Conservation (phyloP, 2,797 vertebrate species). For the Chrysolophus pictus region DNA sequence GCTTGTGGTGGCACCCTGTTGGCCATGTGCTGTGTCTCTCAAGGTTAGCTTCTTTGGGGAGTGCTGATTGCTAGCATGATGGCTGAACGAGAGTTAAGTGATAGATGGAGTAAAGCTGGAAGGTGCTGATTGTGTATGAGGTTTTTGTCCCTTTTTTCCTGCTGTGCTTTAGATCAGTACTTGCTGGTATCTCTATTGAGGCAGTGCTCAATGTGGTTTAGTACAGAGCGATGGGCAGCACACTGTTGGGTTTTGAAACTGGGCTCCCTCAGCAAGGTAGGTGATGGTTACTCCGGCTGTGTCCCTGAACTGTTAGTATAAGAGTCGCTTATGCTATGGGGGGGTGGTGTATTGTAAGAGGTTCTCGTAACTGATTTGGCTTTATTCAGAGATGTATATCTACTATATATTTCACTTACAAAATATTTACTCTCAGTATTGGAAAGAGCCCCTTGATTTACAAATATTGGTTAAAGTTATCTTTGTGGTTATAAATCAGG, state of each 20-base stretch:
- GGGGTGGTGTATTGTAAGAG: background rate
- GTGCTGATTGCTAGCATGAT: accelerated
- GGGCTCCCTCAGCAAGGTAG: background rate
- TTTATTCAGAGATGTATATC: background rate
- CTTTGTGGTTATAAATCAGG: background rate
- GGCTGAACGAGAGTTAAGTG: background rate
- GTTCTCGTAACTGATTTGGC: background rate
- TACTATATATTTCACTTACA: accelerated
- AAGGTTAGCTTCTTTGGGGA: no score
- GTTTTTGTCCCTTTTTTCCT: background rate
- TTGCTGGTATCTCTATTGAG: background rate
- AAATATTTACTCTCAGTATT: background rate
- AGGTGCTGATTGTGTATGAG: accelerated
- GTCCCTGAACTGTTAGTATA: accelerated
- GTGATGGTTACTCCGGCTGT: background rate
- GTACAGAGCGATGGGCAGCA: accelerated
- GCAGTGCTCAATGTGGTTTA: background rate
- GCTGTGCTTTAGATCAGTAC: background rate
- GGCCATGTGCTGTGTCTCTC: accelerated
- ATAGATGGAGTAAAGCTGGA: no score
- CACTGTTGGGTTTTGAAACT: background rate
- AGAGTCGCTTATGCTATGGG: background rate
- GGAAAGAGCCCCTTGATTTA: background rate
- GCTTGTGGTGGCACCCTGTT: accelerated
- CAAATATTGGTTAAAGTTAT: background rate